These are phyloP conservation scores for Serinus canaria DNA, from an alignment of 2,113 vertebrate species.

Conservation along the genomic window DNA sequence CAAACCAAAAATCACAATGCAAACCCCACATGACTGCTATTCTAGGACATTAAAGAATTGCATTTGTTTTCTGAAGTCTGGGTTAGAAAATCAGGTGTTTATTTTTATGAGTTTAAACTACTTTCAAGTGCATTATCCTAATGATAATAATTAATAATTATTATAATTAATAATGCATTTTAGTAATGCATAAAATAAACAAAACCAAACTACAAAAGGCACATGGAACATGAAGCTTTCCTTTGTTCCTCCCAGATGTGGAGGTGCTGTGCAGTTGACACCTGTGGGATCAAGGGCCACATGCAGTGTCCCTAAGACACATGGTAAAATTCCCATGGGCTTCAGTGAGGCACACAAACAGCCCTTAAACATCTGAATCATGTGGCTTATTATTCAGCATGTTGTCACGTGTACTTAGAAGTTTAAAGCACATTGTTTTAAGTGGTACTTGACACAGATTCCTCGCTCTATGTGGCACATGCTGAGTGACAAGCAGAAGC, in stretches of 20 bases:
- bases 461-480: accelerated
- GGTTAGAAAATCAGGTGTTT: neutral
- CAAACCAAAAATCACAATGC: accelerated
- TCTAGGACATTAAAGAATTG: neutral
- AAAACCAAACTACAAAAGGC: neutral
- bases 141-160: neutral
- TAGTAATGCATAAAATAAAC: neutral
- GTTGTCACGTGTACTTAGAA: neutral
- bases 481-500: neutral
- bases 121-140: neutral
- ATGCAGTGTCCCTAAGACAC: neutral
- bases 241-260: neutral
- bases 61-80: neutral
- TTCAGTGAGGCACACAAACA: neutral
- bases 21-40: neutral
- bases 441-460: neutral
- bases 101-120: neutral
- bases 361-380: neutral
- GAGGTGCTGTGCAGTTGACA: neutral
- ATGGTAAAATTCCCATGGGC: neutral
- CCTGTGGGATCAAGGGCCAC: neutral
- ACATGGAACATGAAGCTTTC: accelerated
- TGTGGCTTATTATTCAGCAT: neutral
- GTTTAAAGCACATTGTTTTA: neutral
- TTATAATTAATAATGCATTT: neutral